Percentiles rank a stretch among this genome's conserved stretches.
Evolutionary conservation across 2,797 vertebrate genomes (phyloP).

Genomic region (Acanthiza pusilla): DNA sequence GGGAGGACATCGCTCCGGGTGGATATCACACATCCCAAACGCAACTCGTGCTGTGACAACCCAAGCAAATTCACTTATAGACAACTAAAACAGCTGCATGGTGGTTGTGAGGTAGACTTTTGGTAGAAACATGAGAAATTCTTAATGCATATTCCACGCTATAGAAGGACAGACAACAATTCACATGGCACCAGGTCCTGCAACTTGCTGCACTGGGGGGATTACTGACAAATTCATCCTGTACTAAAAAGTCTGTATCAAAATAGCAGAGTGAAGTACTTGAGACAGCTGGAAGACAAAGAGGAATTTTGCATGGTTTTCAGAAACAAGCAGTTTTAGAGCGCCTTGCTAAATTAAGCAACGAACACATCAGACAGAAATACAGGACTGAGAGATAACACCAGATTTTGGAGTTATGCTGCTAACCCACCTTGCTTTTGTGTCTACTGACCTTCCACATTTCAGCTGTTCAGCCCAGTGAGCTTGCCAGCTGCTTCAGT

Average conservation of each 20-base stretch:
- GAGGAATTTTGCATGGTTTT: background rate
- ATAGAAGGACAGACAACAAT: background rate
- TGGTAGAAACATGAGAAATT: background rate
- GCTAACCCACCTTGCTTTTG: background rate
- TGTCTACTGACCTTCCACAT: background rate
- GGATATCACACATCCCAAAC: too few species aligned
- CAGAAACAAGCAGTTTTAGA: background rate
- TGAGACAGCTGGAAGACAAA: background rate
- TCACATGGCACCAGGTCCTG: background rate
- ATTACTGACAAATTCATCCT: background rate
- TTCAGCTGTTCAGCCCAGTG: background rate
- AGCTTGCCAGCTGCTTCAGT: background rate
- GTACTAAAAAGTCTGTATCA: background rate
- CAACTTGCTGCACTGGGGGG: background rate
- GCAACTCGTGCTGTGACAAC: background rate
- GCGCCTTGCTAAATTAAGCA: background rate
- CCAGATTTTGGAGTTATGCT: background rate
- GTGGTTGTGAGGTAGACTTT: background rate
- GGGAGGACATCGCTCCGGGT: background rate
- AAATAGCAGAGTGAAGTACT: background rate
- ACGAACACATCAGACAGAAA: background rate
- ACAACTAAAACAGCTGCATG: background rate
- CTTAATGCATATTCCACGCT: background rate
- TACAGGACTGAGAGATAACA: background rate
- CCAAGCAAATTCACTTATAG: background rate